Evolutionary conservation across 2,113 vertebrate genomes (phyloP).

Genomic region (Prinia subflava): DNA sequence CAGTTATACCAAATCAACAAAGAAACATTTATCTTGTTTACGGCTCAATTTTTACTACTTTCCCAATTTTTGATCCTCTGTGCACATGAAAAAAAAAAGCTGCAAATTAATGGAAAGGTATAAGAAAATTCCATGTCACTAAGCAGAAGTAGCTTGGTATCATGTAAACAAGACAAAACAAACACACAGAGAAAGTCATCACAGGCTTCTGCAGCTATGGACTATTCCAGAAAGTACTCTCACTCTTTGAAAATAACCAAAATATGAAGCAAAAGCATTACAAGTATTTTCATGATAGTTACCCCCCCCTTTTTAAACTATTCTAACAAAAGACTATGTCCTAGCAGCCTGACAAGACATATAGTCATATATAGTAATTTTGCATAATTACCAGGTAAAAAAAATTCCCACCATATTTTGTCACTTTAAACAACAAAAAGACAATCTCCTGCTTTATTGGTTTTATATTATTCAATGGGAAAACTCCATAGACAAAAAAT

Average conservation of each 20-base stretch:
- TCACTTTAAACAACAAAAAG: background rate
- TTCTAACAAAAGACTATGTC: background rate
- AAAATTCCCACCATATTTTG: background rate
- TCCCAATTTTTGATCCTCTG: background rate
- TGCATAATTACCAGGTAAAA: background rate
- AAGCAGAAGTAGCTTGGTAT: background rate
- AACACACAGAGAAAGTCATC: background rate
- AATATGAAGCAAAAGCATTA: background rate
- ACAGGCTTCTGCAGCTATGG: background rate
- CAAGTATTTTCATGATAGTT: rapidly evolving
- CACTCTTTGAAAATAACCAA: background rate
- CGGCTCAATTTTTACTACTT: background rate
- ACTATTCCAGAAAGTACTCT: background rate
- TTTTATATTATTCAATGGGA: background rate
- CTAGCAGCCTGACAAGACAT: background rate
- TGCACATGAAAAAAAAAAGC: background rate
- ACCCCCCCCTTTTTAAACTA: rapidly evolving
- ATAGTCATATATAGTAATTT: background rate
- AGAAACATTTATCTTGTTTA: background rate
- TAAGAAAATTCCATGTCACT: background rate
- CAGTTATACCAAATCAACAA: background rate
- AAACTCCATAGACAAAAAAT: background rate
- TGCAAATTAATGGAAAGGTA: background rate
- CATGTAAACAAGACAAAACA: background rate
- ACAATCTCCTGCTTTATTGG: background rate